Evolutionary conservation across 2,888 invertebrate genomes (phyloP).

Genomic region (Drosophila maculinotata): DNA sequence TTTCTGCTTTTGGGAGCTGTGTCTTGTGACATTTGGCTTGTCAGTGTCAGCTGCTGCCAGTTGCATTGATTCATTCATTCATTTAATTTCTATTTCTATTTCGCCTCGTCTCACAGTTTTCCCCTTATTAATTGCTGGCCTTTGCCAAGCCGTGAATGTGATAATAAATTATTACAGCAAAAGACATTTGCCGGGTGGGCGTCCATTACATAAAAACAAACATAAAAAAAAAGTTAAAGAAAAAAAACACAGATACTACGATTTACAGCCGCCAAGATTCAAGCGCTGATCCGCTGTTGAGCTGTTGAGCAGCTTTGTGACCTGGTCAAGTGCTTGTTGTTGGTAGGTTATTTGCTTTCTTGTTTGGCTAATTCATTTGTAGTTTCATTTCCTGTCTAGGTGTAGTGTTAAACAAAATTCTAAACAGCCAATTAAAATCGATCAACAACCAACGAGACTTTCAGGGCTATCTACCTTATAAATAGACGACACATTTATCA

Average conservation of each 20-base stretch:
- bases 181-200: constrained; percentile 68
- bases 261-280: constrained; percentile 33
- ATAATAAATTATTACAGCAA: constrained; percentile 79
- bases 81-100: constrained; percentile 59
- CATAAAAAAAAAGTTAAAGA: constrained; percentile 7
- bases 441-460: not conserved
- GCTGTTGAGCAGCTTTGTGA: constrained; percentile 28
- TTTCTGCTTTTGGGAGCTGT: constrained; percentile 35
- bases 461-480: constrained; percentile 32
- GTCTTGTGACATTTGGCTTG: constrained; percentile 44
- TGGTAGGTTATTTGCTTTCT: constrained; percentile 5
- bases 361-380: constrained; percentile 18
- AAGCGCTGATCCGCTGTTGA: constrained; percentile 10
- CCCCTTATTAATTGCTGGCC: constrained; percentile 69
- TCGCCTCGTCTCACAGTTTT: constrained; percentile 15
- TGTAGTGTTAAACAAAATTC: constrained; percentile 12
- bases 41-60: constrained; percentile 39
- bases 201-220: constrained; percentile 45
- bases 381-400: constrained; percentile 44
- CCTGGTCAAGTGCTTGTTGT: constrained; percentile 41
- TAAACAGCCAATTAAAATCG: constrained; percentile 12
- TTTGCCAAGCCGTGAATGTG: constrained; percentile 72
- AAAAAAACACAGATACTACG: constrained; percentile 38
- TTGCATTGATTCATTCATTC: constrained; percentile 72
- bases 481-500: constrained; percentile 21